Evolutionary conservation across 2,797 vertebrate species (phyloP), one percentile per base, ranked within the genome.

Genomic region (Phrynocephalus forsythii): DNA sequence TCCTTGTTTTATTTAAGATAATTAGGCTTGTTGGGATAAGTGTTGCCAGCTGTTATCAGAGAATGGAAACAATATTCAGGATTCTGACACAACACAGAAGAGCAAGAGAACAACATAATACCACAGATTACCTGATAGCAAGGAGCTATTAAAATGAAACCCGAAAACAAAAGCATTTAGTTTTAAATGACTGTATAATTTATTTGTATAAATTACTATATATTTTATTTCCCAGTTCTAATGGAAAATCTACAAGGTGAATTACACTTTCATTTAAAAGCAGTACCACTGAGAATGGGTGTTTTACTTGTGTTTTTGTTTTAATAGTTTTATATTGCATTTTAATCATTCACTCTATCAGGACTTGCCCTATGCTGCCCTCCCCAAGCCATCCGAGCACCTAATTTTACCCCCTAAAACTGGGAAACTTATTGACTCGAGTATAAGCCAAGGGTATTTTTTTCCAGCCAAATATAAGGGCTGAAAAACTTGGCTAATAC

Each of bases 41-140:
- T 75, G 48, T 26, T 79, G 79, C 82, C 88, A 85, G 79, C n/a
- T 85, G 83, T 56, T 78, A 26, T 82, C 71, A 75, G 69, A 60
- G 69, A 68, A 88, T 18, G 6, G 38, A 90, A 90, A 81, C 28
- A 87, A 69, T 77, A 77, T 7, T 30, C 2, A 15, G 66, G 78
- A 81, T 89, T 91, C 26, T 81, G 52, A 84, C 3, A 28, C 6
- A 38, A 5, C 22, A 24, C 28, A 79, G 44, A 56, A 68, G 24
- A 87, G 68, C 33, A 84, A 48, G 44, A 76, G 50, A 77, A 83
- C 72, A 11, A 69, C 71, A 77, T 44, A 22, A 60, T 24, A 11
- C 22, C 30, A 28, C 33, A 44, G 75, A 83, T 75, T 82, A 76
- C 77, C 44, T 84, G 63, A 50, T 80, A 38, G 8, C 68, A 79